Evolutionary conservation across 2,797 vertebrate species (phyloP).

Genomic region (Cryptoprocta ferox): DNA sequence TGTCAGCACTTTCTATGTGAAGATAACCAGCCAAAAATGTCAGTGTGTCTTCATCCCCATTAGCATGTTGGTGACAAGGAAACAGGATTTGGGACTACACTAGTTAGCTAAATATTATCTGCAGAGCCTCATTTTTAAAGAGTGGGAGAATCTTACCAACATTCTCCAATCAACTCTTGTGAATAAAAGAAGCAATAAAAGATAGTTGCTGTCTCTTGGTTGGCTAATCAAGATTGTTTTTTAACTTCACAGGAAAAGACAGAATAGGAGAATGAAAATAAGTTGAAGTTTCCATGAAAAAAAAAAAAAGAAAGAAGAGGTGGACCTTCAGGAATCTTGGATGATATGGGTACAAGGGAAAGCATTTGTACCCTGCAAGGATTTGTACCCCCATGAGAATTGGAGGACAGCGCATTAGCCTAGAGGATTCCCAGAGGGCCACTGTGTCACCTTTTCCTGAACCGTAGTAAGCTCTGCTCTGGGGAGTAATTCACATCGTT

Average conservation of each 20-base stretch:
- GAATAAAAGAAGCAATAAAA: neutral
- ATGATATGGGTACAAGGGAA: neutral
- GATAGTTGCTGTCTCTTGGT: neutral
- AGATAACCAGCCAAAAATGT: neutral
- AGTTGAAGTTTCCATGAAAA: neutral
- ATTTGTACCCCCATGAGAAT: neutral
- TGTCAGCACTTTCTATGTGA: neutral
- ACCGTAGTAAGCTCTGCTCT: slow-evolving; percentile 45
- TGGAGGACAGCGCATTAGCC: neutral
- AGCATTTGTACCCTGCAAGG: neutral
- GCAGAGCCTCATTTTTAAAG: neutral
- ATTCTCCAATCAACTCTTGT: neutral
- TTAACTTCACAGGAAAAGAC: neutral
- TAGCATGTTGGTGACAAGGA: neutral
- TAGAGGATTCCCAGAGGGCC: slow-evolving; percentile 28
- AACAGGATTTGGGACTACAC: neutral
- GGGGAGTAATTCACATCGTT: slow-evolving; percentile 44
- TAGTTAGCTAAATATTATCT: neutral
- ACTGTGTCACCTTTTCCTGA: slow-evolving; percentile 29
- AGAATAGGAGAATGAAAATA: slow-evolving; percentile 43
- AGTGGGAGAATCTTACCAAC: neutral
- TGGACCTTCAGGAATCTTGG: neutral
- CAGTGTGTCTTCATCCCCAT: neutral
- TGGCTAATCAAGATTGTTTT: neutral
- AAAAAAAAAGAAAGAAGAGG: neutral